Evolutionary conservation across 2,113 vertebrate species (phyloP).

Genomic region (Syngnathus typhle): DNA sequence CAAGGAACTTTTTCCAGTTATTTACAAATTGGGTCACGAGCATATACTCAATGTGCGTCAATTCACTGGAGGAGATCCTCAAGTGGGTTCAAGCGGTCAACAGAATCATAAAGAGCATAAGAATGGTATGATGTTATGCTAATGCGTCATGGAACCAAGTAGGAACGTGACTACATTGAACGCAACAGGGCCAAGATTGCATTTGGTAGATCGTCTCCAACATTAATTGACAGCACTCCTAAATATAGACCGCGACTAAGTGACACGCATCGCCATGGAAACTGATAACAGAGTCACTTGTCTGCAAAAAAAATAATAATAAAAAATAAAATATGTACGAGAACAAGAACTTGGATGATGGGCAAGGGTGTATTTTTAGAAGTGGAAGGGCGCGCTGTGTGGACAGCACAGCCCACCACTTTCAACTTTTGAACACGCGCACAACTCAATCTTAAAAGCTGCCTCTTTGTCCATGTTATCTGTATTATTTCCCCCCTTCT

Average conservation of each 20-base stretch:
- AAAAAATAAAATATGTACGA: constrained; percentile 9
- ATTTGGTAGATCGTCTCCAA: neutral
- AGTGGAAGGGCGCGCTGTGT: neutral
- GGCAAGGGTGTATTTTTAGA: constrained; percentile 12
- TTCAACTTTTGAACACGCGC: constrained; percentile 9
- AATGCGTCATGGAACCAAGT: too few species aligned
- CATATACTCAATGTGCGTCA: too few species aligned
- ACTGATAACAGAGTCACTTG: constrained; percentile 65
- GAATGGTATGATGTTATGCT: too few species aligned
- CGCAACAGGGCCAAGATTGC: too few species aligned
- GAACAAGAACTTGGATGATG: constrained; percentile 24
- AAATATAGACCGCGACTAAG: neutral
- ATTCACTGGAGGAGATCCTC: too few species aligned
- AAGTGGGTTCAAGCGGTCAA: too few species aligned
- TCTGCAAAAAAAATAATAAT: constrained; percentile 32
- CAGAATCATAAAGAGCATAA: too few species aligned
- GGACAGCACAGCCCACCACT: neutral
- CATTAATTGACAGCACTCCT: neutral
- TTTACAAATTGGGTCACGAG: too few species aligned
- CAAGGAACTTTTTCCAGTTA: neutral
- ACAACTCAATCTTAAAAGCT: neutral
- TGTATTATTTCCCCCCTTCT: neutral
- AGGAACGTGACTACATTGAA: too few species aligned
- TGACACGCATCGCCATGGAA: constrained; percentile 60
- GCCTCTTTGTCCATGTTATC: neutral